These are phyloP conservation scores for Aramus guarauna DNA, from an alignment of 2,113 vertebrate species.

Conservation along the genomic window DNA sequence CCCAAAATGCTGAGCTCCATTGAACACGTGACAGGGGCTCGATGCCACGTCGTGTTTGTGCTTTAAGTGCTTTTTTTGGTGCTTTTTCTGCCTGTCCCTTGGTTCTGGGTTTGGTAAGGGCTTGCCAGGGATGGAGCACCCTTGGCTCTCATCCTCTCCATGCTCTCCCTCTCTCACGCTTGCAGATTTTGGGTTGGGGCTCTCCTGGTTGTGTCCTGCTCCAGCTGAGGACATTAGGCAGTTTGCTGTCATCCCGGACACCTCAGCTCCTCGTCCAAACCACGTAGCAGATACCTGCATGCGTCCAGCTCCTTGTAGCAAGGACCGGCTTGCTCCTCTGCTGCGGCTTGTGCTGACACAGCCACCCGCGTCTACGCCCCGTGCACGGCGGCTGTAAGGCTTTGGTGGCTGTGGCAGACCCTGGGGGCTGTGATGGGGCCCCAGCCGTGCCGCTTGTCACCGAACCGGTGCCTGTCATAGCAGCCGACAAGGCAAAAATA, in stretches of 20 bases:
- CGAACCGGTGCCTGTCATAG: background rate
- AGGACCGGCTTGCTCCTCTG: background rate
- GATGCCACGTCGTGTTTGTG: background rate
- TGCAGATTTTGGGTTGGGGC: background rate
- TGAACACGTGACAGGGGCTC: accelerated
- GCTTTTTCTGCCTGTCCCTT: background rate
- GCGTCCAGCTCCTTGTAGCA: background rate
- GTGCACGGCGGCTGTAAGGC: accelerated
- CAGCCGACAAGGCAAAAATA: background rate
- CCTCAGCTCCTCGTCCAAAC: background rate
- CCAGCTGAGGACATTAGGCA: background rate
- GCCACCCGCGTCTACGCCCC: accelerated
- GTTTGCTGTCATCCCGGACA: background rate
- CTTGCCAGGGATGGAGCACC: background rate
- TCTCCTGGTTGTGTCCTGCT: background rate
- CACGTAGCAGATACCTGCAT: accelerated
- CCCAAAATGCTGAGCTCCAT: background rate
- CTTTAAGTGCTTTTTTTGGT: background rate
- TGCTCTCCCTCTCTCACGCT: accelerated
- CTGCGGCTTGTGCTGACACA: background rate
- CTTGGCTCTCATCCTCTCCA: accelerated
- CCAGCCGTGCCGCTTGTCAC: background rate
- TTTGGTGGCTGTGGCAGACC: background rate
- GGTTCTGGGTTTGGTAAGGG: background rate
- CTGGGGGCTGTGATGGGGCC: background rate